Conservation (phyloP, 2,797 vertebrate species). For the Peromyscus nudipes region DNA sequence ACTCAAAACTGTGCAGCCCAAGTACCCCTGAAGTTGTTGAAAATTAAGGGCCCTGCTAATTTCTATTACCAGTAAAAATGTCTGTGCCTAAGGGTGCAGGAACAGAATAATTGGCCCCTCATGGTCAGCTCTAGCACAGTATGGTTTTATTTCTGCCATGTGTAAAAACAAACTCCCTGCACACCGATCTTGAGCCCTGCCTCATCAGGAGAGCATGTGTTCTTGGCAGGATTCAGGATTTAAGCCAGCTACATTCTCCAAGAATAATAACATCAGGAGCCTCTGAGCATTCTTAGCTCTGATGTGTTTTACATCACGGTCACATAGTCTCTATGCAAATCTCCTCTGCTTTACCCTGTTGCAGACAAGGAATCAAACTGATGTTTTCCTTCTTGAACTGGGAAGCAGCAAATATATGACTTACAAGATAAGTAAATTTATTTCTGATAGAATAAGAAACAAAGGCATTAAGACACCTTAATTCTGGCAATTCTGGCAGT, state of each 20-base stretch:
- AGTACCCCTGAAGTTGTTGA: constrained; percentile 7
- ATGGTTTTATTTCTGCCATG: background rate
- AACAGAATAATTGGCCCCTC: background rate
- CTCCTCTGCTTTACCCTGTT: background rate
- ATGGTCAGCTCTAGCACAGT: background rate
- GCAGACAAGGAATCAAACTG: constrained; percentile 29
- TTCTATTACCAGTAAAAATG: background rate
- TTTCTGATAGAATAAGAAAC: constrained; percentile 46
- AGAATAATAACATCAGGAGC: constrained; percentile 35
- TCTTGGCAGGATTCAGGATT: background rate
- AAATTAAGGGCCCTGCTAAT: constrained; percentile 11
- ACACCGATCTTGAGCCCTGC: background rate
- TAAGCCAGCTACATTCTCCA: background rate
- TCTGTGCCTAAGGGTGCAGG: background rate
- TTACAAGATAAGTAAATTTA: background rate
- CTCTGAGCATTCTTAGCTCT: constrained; percentile 13
- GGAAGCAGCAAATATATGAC: background rate
- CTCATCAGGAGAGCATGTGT: background rate
- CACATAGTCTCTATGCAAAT: constrained; percentile 23
- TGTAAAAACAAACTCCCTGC: constrained; percentile 42
- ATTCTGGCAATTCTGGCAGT: too few species aligned
- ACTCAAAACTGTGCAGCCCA: background rate
- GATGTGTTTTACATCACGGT: background rate
- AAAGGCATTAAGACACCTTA: background rate
- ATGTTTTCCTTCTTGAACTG: background rate